Evolutionary conservation across 2,888 invertebrate species (phyloP).

Genomic region (Philereme vetulata): DNA sequence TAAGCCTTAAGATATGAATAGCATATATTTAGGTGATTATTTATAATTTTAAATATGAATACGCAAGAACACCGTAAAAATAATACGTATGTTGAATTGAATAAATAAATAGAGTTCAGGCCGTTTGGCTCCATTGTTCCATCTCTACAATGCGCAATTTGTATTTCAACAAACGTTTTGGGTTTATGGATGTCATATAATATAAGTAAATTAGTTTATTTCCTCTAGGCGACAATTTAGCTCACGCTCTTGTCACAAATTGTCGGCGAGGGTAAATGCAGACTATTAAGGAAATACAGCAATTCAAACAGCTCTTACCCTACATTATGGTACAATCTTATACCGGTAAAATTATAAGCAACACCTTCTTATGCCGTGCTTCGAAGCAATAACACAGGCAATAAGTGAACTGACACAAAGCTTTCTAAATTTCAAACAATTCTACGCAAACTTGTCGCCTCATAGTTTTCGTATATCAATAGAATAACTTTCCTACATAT

Average conservation of each 20-base stretch:
- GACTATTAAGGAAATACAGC: slow-evolving; percentile 84
- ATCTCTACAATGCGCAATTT: slow-evolving; percentile 53
- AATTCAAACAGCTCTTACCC: slow-evolving; percentile 81
- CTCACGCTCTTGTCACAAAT: slow-evolving; percentile 82
- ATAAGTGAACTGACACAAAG: slow-evolving; percentile 55
- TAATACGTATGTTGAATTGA: no score
- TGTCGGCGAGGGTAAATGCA: slow-evolving; percentile 81
- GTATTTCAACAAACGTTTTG: slow-evolving; percentile 63
- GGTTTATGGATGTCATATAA: slow-evolving; percentile 70
- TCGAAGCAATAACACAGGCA: slow-evolving; percentile 68
- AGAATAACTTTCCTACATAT: slow-evolving; percentile 28
- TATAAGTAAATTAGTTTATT: slow-evolving; percentile 83
- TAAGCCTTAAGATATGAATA: no score
- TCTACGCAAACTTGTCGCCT: slow-evolving; percentile 33
- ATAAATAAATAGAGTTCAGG: background rate
- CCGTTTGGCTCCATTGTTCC: slow-evolving; percentile 38
- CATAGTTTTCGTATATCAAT: slow-evolving; percentile 19
- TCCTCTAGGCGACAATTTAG: slow-evolving; percentile 81
- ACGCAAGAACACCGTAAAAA: no score
- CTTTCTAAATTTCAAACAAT: slow-evolving; percentile 48
- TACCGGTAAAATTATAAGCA: slow-evolving; percentile 79
- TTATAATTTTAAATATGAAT: no score
- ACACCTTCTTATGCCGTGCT: slow-evolving; percentile 79
- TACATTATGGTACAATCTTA: slow-evolving; percentile 81
- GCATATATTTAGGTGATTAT: no score